phyloP scores from a whole-genome alignment of 2,113 vertebrate species.

The Indri indri region DNA sequence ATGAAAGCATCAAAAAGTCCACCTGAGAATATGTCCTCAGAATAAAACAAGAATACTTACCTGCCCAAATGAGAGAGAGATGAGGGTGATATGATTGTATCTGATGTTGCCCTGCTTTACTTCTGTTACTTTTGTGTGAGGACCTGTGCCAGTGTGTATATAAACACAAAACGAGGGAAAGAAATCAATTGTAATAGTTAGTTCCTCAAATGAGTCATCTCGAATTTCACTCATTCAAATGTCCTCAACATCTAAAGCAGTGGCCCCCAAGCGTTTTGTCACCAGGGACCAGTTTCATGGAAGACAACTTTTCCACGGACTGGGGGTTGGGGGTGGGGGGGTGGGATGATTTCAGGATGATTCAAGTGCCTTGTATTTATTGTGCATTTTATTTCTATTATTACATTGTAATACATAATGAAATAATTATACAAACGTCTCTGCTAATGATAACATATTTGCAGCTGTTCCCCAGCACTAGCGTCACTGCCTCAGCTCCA shows the following conservation, averaged over 20 bases:
- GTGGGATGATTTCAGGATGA: too few relatives aligned
- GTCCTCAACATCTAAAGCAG: neutral
- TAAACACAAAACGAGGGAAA: neutral
- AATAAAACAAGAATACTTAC: neutral
- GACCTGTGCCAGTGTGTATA: neutral
- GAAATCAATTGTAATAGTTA: neutral
- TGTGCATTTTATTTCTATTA: too few relatives aligned
- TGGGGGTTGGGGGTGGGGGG: accelerated
- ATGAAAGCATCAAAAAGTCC: neutral
- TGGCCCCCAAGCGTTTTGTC: too few relatives aligned
- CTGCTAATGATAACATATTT: too few relatives aligned
- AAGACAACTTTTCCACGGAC: too few relatives aligned
- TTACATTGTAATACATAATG: too few relatives aligned
- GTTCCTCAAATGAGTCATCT: neutral
- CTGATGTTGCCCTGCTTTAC: neutral
- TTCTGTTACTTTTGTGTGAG: neutral
- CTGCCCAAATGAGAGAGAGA: neutral
- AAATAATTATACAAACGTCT: too few relatives aligned
- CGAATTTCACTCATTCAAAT: neutral
- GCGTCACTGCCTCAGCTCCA: too few relatives aligned
- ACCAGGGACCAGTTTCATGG: too few relatives aligned
- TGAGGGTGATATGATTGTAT: neutral
- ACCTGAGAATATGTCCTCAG: neutral
- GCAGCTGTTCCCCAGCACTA: too few relatives aligned
- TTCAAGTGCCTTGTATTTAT: too few relatives aligned